A percentile compares a stretch with the other conserved stretches of the same genome.
phyloP scores from a whole-genome alignment of 2,888 invertebrate genomes.

The Glaucopsyche alexis region DNA sequence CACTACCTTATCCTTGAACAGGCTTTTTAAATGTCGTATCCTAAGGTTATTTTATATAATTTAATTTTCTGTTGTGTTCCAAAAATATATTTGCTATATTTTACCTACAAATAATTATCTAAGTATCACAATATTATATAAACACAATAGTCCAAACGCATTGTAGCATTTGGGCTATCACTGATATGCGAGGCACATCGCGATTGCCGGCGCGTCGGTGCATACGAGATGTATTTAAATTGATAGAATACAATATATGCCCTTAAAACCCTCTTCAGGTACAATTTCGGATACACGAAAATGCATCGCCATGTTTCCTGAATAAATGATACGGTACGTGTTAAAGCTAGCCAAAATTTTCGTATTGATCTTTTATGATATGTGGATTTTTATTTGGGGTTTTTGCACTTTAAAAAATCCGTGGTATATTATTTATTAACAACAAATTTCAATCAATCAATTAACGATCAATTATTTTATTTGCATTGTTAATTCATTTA shows the following conservation, averaged over 20 bases:
- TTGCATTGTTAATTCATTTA: no score
- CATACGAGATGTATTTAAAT: constrained; percentile 68
- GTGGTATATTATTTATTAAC: neutral
- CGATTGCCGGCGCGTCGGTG: constrained; percentile 58
- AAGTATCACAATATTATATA: neutral
- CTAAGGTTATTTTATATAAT: no score
- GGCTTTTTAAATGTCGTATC: no score
- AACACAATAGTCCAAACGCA: neutral
- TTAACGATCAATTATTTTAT: no score
- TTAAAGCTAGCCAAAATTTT: neutral
- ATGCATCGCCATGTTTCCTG: constrained; percentile 5
- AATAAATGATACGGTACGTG: constrained; percentile 21
- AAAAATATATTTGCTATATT: neutral
- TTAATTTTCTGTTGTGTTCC: no score
- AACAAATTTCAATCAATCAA: no score
- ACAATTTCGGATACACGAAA: constrained; percentile 13
- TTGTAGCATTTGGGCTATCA: constrained; percentile 44
- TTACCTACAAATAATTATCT: neutral
- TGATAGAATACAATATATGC: constrained; percentile 69
- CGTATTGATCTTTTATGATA: neutral
- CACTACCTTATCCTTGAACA: no score
- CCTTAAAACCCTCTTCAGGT: constrained; percentile 44
- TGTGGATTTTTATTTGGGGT: neutral
- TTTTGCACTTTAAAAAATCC: neutral
- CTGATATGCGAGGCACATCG: constrained; percentile 67